Percentiles rank a stretch among this genome's conserved stretches.
phyloP scores from a whole-genome alignment of 2,797 vertebrate genomes.

The Hafferia zeledoni region DNA sequence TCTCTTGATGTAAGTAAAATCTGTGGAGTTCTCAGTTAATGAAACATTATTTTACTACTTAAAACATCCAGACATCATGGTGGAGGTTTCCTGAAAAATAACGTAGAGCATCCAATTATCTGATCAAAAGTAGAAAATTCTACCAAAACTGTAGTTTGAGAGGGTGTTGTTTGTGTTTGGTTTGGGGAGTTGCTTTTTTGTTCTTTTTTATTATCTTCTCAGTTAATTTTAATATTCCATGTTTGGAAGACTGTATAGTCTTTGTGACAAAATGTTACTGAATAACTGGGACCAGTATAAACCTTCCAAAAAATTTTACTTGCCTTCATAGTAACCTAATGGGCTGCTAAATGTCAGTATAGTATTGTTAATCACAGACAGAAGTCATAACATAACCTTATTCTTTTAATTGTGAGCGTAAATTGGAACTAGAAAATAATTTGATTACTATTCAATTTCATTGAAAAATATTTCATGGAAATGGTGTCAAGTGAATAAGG shows the following conservation, averaged over 20 bases:
- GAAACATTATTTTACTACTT: neutral
- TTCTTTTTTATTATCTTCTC: neutral
- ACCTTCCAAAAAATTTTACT: neutral
- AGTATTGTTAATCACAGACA: neutral
- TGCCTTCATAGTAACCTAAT: neutral
- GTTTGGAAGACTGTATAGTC: neutral
- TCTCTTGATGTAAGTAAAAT: constrained; percentile 94
- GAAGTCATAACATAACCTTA: neutral
- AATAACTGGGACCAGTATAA: neutral
- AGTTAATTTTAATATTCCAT: neutral
- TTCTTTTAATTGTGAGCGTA: neutral
- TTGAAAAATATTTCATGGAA: neutral
- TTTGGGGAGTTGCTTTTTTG: neutral
- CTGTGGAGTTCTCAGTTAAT: neutral
- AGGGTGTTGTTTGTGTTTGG: neutral
- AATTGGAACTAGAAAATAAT: neutral
- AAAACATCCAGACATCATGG: neutral
- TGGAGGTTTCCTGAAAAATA: neutral
- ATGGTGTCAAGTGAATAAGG: neutral
- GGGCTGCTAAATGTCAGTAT: neutral
- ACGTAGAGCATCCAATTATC: neutral
- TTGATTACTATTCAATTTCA: neutral
- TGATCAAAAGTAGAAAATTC: neutral
- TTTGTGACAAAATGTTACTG: neutral
- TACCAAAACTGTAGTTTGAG: neutral